Percentiles rank a stretch among this genome's conserved stretches.
phyloP scores from a whole-genome alignment of 2,888 invertebrate species.

The Heliconius hortense region DNA sequence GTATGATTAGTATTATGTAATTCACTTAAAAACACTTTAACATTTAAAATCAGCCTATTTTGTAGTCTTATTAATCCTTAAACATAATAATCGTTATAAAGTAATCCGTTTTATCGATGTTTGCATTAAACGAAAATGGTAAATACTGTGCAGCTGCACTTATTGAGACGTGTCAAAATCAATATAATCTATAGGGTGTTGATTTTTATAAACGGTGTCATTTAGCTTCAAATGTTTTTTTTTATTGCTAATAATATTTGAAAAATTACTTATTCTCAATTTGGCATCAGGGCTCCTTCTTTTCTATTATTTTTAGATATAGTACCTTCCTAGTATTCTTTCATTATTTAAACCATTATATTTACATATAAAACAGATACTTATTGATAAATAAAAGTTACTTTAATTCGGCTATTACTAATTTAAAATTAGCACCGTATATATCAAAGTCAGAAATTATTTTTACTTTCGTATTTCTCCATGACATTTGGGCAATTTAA shows the following conservation, averaged over 20 bases:
- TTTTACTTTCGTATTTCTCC: constrained; percentile 4
- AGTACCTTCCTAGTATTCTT: not conserved
- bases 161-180: constrained; percentile 28
- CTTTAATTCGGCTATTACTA: not conserved
- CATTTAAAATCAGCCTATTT: not conserved
- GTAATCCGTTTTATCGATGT: not conserved
- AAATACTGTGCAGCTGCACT: constrained; percentile 31
- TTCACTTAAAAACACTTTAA: not conserved
- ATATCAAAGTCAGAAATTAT: not conserved
- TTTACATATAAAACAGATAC: too few species aligned
- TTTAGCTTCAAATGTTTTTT: not conserved
- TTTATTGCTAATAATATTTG: not conserved
- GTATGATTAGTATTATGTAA: not conserved
- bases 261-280: not conserved
- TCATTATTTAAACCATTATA: too few species aligned
- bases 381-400: not conserved
- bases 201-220: constrained; percentile 8
- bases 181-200: constrained; percentile 1
- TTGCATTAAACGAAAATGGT: not conserved
- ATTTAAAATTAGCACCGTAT: not conserved
- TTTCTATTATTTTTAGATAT: not conserved
- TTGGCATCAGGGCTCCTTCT: not conserved
- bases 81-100: not conserved
- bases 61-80: not conserved
- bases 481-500: constrained; percentile 20